These are phyloP conservation scores for Geococcyx californianus DNA, from an alignment of 2,113 vertebrate species.

Conservation along the genomic window DNA sequence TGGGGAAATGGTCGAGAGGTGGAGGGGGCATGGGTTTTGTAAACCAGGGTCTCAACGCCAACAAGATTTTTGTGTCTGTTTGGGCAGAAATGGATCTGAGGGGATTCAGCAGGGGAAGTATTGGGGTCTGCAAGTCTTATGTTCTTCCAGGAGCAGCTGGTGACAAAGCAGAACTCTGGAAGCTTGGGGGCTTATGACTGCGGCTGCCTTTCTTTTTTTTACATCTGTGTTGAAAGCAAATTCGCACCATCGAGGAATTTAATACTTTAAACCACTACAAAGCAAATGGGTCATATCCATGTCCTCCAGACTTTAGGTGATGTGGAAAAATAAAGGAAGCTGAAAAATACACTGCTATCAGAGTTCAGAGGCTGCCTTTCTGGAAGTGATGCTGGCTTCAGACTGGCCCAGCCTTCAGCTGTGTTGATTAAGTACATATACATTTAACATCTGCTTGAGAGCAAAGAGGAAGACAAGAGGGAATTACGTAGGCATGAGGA, in stretches of 20 bases:
- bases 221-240: not conserved
- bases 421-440: not conserved
- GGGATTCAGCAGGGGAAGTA: not conserved
- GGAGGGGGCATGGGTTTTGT: not conserved
- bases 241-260: not conserved
- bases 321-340: not conserved
- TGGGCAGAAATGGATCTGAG: not conserved
- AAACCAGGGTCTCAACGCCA: not conserved
- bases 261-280: not conserved
- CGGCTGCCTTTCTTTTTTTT: rapidly evolving
- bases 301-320: not conserved
- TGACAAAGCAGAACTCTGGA: not conserved
- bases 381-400: not conserved
- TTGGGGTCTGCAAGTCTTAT: not conserved
- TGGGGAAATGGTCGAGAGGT: not conserved
- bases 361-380: not conserved
- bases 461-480: not conserved
- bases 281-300: not conserved
- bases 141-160: not conserved
- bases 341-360: not conserved
- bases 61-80: not conserved
- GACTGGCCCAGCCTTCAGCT: not conserved
- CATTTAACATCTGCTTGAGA: not conserved
- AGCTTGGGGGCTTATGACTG: not conserved
- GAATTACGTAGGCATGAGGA: not conserved